A percentile compares a stretch with the other conserved stretches of the same genome.
Evolutionary conservation across 1,140 invertebrate genomes (phyloP).

Genomic region (Trichonephila clavipes): DNA sequence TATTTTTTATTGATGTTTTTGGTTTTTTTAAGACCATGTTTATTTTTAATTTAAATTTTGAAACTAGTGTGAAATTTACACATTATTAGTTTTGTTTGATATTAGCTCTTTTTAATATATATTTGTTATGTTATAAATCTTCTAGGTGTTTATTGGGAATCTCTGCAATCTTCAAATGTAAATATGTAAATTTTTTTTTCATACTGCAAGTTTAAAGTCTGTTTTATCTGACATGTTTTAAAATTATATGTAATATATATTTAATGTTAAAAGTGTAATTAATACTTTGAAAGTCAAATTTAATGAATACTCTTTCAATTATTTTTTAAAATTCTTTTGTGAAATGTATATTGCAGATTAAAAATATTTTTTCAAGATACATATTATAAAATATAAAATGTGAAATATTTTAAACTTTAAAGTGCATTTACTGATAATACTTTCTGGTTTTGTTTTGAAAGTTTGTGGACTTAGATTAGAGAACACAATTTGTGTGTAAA

Average conservation of each 20-base stretch:
- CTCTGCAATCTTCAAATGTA: not conserved
- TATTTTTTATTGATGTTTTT: conserved; percentile 4
- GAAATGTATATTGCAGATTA: too few species aligned
- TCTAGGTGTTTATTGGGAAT: not conserved
- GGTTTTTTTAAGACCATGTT: not conserved
- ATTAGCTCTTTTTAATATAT: not conserved
- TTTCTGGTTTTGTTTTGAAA: too few species aligned
- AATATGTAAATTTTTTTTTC: not conserved
- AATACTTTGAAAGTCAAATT: not conserved
- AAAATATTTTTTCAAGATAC: too few species aligned
- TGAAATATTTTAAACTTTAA: too few species aligned
- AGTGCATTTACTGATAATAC: too few species aligned
- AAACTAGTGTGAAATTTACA: not conserved
- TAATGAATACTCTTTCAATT: too few species aligned
- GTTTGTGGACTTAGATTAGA: too few species aligned
- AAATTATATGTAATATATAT: not conserved
- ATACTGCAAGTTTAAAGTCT: conserved; percentile 7
- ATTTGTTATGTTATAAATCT: conserved; percentile 3
- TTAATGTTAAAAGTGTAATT: not conserved
- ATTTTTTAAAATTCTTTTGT: too few species aligned
- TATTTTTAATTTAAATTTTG: conserved; percentile 11
- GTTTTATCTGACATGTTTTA: conserved; percentile 1
- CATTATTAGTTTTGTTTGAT: not conserved
- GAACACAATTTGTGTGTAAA: too few species aligned
- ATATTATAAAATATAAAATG: too few species aligned